Conservation (phyloP, 2,113 vertebrate genomes). For the Mandrillus leucophaeus region DNA sequence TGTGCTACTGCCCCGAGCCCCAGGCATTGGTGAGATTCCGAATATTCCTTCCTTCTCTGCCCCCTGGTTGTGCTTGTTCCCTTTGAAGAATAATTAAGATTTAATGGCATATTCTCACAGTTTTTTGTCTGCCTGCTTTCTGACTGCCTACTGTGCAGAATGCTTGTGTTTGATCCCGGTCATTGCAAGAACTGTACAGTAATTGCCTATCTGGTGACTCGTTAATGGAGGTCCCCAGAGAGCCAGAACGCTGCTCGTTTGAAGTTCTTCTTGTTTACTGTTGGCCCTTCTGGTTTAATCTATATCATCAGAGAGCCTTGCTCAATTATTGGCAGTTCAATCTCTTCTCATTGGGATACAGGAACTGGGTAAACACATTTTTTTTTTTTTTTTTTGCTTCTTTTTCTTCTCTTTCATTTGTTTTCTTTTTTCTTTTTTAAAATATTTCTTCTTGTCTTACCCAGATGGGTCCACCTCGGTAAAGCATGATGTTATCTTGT, state of each 20-base stretch:
- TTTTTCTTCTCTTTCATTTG: not conserved
- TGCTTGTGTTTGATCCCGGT: slow-evolving; percentile 84
- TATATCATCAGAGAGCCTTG: slow-evolving; percentile 80
- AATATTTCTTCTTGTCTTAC: not conserved
- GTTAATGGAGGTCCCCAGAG: slow-evolving; percentile 87
- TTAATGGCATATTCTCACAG: slow-evolving; percentile 87
- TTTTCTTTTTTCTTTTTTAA: not conserved
- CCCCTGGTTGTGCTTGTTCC: slow-evolving; percentile 86
- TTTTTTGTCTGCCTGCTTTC: slow-evolving; percentile 84
- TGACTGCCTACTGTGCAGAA: slow-evolving; percentile 86
- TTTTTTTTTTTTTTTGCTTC: slow-evolving; percentile 49
- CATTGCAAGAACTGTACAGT: slow-evolving; percentile 86
- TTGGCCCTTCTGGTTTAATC: slow-evolving; percentile 85
- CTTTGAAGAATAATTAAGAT: slow-evolving; percentile 92
- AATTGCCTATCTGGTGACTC: slow-evolving; percentile 89
- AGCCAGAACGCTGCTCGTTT: slow-evolving; percentile 84
- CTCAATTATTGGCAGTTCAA: slow-evolving; percentile 84
- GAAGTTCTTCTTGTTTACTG: slow-evolving; percentile 86
- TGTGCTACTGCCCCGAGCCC: slow-evolving; percentile 79
- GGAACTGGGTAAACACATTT: slow-evolving; percentile 78
- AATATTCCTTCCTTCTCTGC: slow-evolving; percentile 84
- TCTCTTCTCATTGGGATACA: slow-evolving; percentile 73
- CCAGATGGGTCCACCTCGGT: not conserved
- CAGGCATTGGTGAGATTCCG: slow-evolving; percentile 79
- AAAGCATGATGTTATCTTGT: not conserved